Evolutionary conservation across 2,797 vertebrate genomes (phyloP), one percentile per base, ranked within the genome.

Genomic region (Enteromius fasciolatus): DNA sequence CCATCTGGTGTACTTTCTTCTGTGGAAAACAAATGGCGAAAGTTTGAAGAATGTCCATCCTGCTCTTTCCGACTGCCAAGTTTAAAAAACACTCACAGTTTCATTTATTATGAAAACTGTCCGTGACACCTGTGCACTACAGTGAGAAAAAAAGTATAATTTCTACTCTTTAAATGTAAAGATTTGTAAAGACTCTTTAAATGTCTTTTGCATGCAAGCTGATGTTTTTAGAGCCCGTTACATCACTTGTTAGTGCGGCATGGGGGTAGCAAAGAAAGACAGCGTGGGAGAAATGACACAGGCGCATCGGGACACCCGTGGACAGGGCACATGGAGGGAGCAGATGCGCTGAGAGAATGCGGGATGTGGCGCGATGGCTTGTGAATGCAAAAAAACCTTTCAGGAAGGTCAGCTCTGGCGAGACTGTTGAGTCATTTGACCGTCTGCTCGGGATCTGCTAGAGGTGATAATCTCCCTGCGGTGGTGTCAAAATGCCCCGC

Each of bases 211-310:
- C 33, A 57, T 0, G 10, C 50, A 80, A 69, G 66, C 36, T 69
- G 66, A 23, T 80, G 66, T n/a, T 52, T 78, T 54, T 54, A 54
- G n/a, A 28, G 28, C 57, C 54, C 7, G 18, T 75, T 76, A 78
- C 76, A 72, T 54, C 72, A 80, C 80, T 84, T 84, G 76, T 79
- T 87, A 85, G 83, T 87, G 76, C 31, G 69, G 85, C 77, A 63
- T 82, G 85, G 31, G 64, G 69, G 67, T 70, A 64, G 76, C 28
- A 67, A 78, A 80, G 67, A 73, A 20, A 73, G 44, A 69, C 63
- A 48, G 66, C 44, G 28, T 76, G 75, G 52, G 76, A 81, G 80
- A 80, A 46, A 83, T 78, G 80, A 78, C 63, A 72, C 64, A 15
- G 78, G 76, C 17, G 39, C 14, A n/a, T 61, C 66, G 41, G 23